Percentiles rank a stretch among this genome's conserved stretches.
phyloP scores from a whole-genome alignment of 2,113 vertebrate species.

The Bos indicus region DNA sequence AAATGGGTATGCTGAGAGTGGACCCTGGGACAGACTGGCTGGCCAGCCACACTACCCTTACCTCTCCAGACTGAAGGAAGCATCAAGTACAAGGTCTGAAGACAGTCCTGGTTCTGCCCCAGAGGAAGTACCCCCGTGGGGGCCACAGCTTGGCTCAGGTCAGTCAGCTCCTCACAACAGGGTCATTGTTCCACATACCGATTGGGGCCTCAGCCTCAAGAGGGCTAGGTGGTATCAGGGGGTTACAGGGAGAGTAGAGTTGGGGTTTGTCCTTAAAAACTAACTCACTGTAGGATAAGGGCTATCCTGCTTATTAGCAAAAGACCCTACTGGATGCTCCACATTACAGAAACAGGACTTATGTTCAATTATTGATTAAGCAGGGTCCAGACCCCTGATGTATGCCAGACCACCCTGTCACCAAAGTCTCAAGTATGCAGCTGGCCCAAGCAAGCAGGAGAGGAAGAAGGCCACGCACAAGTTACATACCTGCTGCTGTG shows the following conservation, averaged over 20 bases:
- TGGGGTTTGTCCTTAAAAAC: background rate
- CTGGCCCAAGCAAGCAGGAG: background rate
- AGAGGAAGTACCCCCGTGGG: background rate
- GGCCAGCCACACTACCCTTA: background rate
- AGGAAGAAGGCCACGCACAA: background rate
- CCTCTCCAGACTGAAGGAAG: background rate
- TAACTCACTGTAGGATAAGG: background rate
- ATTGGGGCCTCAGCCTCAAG: background rate
- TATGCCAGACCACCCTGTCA: background rate
- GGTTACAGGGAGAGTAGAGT: background rate
- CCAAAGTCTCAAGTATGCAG: background rate
- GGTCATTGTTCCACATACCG: background rate
- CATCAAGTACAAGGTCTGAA: background rate
- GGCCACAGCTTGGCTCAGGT: background rate
- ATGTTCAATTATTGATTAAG: background rate
- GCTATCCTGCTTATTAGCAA: background rate
- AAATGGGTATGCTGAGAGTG: background rate
- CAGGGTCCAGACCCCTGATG: background rate
- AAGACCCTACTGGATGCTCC: background rate
- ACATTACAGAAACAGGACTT: background rate
- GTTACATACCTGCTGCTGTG: slow-evolving; percentile 93
- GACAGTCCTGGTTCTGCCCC: background rate
- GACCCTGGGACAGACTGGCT: background rate
- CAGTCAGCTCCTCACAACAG: background rate
- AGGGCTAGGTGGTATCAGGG: background rate